Percentiles rank a stretch among this genome's conserved stretches.
These are phyloP conservation scores for Eumacrocentrus americanus DNA, from an alignment of 2,888 invertebrate species.

Conservation along the genomic window DNA sequence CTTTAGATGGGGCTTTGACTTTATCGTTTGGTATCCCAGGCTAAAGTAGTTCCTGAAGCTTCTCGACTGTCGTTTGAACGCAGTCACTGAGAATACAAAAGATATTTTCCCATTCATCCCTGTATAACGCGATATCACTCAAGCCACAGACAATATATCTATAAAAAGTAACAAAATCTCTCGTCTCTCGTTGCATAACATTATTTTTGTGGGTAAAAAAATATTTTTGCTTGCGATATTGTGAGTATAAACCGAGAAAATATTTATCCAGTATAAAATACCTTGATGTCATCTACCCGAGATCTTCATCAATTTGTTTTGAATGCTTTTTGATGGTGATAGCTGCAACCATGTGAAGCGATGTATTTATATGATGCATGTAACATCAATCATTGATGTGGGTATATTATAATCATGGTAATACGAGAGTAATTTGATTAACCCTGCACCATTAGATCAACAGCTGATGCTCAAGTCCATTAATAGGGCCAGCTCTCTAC, in stretches of 20 bases:
- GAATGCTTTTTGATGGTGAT: too few species aligned
- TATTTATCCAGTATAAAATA: too few species aligned
- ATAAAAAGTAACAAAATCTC: too few species aligned
- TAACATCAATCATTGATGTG: too few species aligned
- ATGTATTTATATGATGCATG: constrained; percentile 1
- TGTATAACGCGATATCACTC: neutral
- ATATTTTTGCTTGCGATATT: too few species aligned
- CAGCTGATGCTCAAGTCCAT: constrained; percentile 27
- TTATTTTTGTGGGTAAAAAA: too few species aligned
- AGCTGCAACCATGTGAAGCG: too few species aligned
- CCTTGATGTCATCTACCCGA: too few species aligned
- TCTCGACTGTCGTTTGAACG: constrained; percentile 9
- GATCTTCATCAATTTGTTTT: too few species aligned
- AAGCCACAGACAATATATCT: too few species aligned
- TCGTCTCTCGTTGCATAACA: too few species aligned
- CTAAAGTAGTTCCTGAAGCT: constrained; percentile 11
- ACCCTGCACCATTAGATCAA: constrained; percentile 29
- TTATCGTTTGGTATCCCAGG: constrained; percentile 8
- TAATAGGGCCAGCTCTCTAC: constrained; percentile 26
- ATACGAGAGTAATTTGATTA: constrained; percentile 33
- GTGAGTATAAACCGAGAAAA: too few species aligned
- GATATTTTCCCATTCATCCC: constrained; percentile 11
- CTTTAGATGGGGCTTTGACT: constrained; percentile 23
- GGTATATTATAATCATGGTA: constrained; percentile 28
- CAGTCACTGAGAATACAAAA: constrained; percentile 6